phyloP scores from a whole-genome alignment of 2,113 vertebrate genomes.

The Turdus rufiventris region DNA sequence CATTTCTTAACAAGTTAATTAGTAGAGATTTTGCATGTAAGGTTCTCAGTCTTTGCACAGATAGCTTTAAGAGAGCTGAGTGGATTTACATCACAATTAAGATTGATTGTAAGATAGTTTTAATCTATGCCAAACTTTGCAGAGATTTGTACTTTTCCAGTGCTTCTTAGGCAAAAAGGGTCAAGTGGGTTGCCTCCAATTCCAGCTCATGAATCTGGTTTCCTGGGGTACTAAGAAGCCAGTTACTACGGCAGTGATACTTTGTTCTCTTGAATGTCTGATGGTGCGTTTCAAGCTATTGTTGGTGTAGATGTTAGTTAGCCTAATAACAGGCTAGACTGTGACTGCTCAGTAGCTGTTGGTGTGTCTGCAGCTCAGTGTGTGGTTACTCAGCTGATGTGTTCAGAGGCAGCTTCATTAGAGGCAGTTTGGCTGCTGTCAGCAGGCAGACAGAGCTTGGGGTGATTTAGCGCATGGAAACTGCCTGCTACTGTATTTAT shows the following conservation, averaged over 20 bases:
- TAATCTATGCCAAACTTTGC: not conserved
- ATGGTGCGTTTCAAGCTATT: not conserved
- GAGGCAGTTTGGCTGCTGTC: not conserved
- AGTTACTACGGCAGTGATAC: not conserved
- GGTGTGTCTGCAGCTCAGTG: not conserved
- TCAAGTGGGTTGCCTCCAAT: not conserved
- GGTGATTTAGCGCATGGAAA: not conserved
- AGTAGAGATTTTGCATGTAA: not conserved
- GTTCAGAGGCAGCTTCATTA: not conserved
- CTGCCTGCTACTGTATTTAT: not conserved
- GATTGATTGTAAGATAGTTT: not conserved
- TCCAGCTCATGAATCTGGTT: not conserved
- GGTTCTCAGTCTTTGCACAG: not conserved
- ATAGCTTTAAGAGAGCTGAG: not conserved
- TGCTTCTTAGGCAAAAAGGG: not conserved
- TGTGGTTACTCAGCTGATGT: not conserved
- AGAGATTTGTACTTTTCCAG: fast-evolving
- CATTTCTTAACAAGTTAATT: not conserved
- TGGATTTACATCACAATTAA: not conserved
- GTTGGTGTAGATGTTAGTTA: not conserved
- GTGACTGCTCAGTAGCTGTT: not conserved
- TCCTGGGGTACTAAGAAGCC: not conserved
- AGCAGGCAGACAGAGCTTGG: not conserved
- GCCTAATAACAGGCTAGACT: not conserved
- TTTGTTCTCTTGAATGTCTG: not conserved